phyloP scores from a whole-genome alignment of 1,140 invertebrate species.

The Aphaenogaster rudis region DNA sequence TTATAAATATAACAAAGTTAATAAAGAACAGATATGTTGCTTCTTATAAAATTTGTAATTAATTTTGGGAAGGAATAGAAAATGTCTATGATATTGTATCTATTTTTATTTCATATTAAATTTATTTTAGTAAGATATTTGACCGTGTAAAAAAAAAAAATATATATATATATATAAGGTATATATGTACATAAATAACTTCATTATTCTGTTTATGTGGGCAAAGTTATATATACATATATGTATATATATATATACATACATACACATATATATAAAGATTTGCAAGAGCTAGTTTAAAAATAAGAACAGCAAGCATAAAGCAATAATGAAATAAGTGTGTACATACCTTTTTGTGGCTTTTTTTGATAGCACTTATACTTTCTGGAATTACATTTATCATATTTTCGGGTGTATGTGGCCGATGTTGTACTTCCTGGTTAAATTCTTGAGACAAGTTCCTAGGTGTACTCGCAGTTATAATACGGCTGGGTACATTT shows the following conservation, averaged over 20 bases:
- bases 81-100: not conserved
- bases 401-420: constrained; percentile 81
- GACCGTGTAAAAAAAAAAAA: too few relatives aligned
- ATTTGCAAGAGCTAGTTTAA: not conserved
- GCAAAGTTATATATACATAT: too few relatives aligned
- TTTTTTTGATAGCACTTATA: constrained; percentile 84
- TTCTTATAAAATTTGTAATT: constrained; percentile 8
- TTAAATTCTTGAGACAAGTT: constrained; percentile 82
- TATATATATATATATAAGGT: too few relatives aligned
- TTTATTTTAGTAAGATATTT: not conserved
- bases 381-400: constrained; percentile 81
- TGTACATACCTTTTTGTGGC: constrained; percentile 82
- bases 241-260: too few relatives aligned
- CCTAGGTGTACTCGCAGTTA: constrained; percentile 80
- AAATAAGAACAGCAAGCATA: constrained; percentile 7
- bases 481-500: constrained; percentile 41
- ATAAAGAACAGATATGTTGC: not conserved
- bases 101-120: not conserved
- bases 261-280: not conserved
- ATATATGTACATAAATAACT: too few relatives aligned
- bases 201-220: too few relatives aligned
- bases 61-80: constrained; percentile 30
- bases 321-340: not conserved
- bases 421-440: constrained; percentile 69
- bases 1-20: constrained; percentile 6